Evolutionary conservation across 2,888 invertebrate genomes (phyloP).

Genomic region (Tethea ocularis): DNA sequence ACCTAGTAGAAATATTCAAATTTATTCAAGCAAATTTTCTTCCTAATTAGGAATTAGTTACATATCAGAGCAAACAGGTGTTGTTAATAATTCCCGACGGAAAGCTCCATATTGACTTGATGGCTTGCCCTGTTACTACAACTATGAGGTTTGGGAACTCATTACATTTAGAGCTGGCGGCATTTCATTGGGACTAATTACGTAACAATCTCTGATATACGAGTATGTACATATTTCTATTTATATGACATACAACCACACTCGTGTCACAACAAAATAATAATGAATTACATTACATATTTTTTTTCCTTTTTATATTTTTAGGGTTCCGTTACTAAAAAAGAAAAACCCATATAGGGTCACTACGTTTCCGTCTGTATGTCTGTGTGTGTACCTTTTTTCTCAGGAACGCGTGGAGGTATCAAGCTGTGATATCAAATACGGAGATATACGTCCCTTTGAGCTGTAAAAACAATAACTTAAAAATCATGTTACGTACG

Average conservation of each 20-base stretch:
- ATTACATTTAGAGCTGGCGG: neutral
- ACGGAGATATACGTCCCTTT: too few relatives aligned
- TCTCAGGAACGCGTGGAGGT: too few relatives aligned
- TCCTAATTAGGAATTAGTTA: neutral
- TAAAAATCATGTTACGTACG: too few relatives aligned
- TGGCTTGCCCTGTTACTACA: neutral
- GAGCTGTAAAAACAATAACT: too few relatives aligned
- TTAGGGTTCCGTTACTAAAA: too few relatives aligned
- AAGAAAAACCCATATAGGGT: too few relatives aligned
- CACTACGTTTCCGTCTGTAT: too few relatives aligned
- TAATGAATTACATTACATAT: too few relatives aligned
- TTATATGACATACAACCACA: neutral
- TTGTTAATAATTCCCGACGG: neutral
- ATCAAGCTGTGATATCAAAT: too few relatives aligned
- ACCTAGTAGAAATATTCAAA: neutral
- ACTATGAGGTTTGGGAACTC: neutral
- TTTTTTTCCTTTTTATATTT: too few relatives aligned
- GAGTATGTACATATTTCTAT: neutral
- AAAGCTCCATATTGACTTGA: neutral
- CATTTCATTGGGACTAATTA: neutral
- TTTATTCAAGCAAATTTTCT: neutral
- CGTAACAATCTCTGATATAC: neutral
- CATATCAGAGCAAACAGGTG: neutral
- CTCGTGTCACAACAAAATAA: neutral
- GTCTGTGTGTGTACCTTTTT: too few relatives aligned